Evolutionary conservation across 2,113 vertebrate genomes (phyloP).

Genomic region (Crotalus tigris): DNA sequence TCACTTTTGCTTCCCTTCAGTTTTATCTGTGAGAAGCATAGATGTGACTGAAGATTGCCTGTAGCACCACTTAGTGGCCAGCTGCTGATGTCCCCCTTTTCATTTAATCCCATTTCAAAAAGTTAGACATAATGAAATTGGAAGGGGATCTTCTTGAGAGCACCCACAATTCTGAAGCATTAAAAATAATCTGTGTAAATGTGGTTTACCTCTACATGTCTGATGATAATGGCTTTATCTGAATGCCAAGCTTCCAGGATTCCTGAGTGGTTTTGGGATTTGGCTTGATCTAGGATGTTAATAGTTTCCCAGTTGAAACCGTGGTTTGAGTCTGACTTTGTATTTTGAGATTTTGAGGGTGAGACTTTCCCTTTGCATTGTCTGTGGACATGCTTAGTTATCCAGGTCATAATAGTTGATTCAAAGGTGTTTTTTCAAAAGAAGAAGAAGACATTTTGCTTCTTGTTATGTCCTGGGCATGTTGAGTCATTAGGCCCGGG

Average conservation of each 20-base stretch:
- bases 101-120: neutral
- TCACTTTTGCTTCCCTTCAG: neutral
- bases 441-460: no score
- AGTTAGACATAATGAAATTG: neutral
- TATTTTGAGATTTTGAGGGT: neutral
- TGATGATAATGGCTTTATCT: neutral
- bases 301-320: neutral
- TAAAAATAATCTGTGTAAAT: neutral
- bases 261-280: neutral
- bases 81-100: neutral
- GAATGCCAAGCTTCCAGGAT: neutral
- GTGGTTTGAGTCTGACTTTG: no score
- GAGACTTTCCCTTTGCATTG: neutral
- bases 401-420: no score
- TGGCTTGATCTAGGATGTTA: neutral
- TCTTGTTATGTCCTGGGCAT: no score
- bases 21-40: neutral
- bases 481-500: no score
- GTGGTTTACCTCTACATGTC: neutral
- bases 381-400: neutral
- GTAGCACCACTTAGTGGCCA: constrained; percentile 57
- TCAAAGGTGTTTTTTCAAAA: no score
- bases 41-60: constrained; percentile 17
- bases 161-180: neutral
- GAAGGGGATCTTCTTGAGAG: neutral